Percentiles rank a stretch among this genome's conserved stretches.
Evolutionary conservation across 1,140 invertebrate species (phyloP).

Genomic region (Zophobas morio): DNA sequence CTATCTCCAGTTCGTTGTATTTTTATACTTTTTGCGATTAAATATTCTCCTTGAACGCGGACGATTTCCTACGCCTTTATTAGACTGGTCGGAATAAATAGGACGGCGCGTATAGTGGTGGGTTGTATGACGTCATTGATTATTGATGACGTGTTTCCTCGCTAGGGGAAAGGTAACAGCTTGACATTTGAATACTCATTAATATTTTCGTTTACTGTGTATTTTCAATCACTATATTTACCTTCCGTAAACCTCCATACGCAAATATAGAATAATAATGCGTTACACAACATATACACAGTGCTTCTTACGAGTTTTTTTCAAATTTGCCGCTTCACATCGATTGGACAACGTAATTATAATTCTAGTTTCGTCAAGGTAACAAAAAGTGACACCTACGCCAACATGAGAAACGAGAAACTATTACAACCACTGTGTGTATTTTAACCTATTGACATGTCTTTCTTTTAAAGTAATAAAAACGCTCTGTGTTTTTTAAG

Average conservation of each 20-base stretch:
- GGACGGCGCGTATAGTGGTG: background rate
- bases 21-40: conserved; percentile 18
- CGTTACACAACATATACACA: too few species aligned
- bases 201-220: conserved; percentile 13
- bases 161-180: background rate
- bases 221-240: background rate
- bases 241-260: too few species aligned
- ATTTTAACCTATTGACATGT: too few species aligned
- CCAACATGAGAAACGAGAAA: too few species aligned
- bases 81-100: conserved; percentile 2
- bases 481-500: conserved; percentile 2
- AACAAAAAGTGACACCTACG: too few species aligned
- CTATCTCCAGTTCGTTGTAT: conserved; percentile 2
- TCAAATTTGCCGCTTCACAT: too few species aligned
- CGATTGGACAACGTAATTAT: too few species aligned
- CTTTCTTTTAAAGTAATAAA: background rate
- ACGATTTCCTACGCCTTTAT: background rate
- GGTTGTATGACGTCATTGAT: conserved; percentile 26
- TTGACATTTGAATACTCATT: conserved; percentile 25
- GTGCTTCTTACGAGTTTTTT: too few species aligned
- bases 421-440: too few species aligned
- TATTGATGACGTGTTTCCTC: conserved; percentile 22
- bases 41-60: conserved; percentile 25
- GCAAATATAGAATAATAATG: too few species aligned
- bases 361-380: too few species aligned